These are phyloP conservation scores for Palythoa grandiflora DNA, from an alignment of 92 coral and sea anemone genomes.

Conservation along the genomic window DNA sequence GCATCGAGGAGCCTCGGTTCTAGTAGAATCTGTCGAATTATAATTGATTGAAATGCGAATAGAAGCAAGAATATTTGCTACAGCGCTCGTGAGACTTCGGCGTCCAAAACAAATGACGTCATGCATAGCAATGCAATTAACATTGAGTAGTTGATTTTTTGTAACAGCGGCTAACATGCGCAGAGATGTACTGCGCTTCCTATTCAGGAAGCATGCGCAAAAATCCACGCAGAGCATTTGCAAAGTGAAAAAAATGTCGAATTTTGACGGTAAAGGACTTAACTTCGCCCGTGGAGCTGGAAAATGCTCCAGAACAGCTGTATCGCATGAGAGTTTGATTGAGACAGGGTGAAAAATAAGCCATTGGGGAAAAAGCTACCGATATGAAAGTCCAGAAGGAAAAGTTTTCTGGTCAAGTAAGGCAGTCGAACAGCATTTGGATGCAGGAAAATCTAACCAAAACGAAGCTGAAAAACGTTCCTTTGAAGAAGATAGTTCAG, in stretches of 20 bases:
- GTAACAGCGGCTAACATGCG: constrained; percentile 8
- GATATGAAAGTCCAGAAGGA: constrained; percentile 10
- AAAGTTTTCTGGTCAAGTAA: constrained; percentile 9
- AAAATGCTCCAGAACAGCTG: neutral
- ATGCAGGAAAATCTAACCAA: constrained; percentile 1
- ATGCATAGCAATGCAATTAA: constrained; percentile 8
- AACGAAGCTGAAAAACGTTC: constrained; percentile 16
- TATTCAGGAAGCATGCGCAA: neutral
- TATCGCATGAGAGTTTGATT: constrained; percentile 15
- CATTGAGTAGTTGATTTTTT: neutral
- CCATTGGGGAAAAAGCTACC: constrained; percentile 1
- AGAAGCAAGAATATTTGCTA: neutral
- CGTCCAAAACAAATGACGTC: constrained; percentile 21
- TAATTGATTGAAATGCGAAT: constrained; percentile 6
- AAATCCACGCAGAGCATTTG: neutral
- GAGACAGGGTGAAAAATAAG: constrained; percentile 3
- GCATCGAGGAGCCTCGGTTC: neutral
- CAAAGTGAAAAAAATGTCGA: constrained; percentile 1
- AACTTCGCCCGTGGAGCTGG: constrained; percentile 10
- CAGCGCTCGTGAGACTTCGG: constrained; percentile 7
- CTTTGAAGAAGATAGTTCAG: neutral
- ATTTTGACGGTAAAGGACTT: neutral
- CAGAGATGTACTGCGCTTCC: constrained; percentile 21
- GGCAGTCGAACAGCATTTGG: constrained; percentile 19
- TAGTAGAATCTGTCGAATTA: constrained; percentile 7